Conservation (phyloP, 1,140 invertebrate genomes). For the Pseudomyrmex gracilis region DNA sequence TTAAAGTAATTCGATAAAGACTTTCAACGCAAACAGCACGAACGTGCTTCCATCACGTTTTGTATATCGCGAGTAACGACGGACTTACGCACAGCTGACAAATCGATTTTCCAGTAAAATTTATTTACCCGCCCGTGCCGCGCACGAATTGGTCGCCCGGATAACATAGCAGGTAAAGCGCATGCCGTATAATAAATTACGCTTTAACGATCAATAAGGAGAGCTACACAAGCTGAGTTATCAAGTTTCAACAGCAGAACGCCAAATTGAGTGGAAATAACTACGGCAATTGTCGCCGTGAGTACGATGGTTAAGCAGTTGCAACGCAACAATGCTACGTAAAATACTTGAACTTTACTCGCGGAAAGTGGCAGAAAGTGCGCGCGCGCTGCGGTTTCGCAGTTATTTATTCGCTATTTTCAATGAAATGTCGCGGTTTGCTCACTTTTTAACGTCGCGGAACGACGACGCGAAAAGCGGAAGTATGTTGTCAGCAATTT, state of each 20-base stretch:
- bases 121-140: conserved; percentile 36
- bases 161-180: background rate
- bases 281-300: background rate
- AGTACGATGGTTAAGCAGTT: background rate
- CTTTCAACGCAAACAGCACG: conserved; percentile 50
- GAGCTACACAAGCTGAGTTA: conserved; percentile 31
- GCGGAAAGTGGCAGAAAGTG: no score
- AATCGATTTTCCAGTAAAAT: conserved; percentile 59
- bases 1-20: conserved; percentile 68
- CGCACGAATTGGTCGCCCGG: background rate
- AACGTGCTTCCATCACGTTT: conserved; percentile 15
- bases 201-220: conserved; percentile 1
- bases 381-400: no score
- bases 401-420: no score
- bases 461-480: no score
- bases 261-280: conserved; percentile 41
- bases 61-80: conserved; percentile 22
- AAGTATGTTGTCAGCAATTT: conserved; percentile 11
- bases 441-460: no score
- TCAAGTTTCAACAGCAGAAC: conserved; percentile 40
- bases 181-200: conserved; percentile 44
- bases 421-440: no score
- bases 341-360: background rate
- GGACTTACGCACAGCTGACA: conserved; percentile 6
- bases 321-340: background rate